Percentiles rank a stretch among this genome's conserved stretches.
phyloP scores from a whole-genome alignment of 2,888 invertebrate species.

The Drosophila suboccidentalis region DNA sequence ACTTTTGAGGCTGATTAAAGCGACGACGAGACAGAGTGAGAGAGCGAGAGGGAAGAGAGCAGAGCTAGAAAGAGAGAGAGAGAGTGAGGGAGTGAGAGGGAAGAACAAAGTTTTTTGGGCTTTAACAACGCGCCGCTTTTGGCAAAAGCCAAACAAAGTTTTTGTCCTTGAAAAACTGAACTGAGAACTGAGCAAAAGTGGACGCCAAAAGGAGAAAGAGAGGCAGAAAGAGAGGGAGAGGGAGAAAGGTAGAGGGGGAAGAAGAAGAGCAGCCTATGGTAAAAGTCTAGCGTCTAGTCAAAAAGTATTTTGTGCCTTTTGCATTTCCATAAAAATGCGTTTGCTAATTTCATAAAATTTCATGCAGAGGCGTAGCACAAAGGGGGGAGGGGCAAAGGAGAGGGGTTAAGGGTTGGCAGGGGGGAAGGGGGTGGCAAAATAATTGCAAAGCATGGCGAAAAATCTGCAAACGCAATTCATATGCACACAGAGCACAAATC shows the following conservation, averaged over 20 bases:
- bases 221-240: no score
- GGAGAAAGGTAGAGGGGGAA: not conserved
- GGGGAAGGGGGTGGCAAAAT: slow-evolving; percentile 53
- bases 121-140: slow-evolving; percentile 61
- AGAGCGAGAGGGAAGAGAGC: not conserved
- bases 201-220: not conserved
- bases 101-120: slow-evolving; percentile 66
- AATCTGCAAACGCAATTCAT: slow-evolving; percentile 62
- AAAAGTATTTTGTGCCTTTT: slow-evolving; percentile 54
- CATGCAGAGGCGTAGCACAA: slow-evolving; percentile 13
- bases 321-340: slow-evolving; percentile 74
- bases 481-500: slow-evolving; percentile 44
- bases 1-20: slow-evolving; percentile 58
- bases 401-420: not conserved
- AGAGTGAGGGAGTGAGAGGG: not conserved
- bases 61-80: not conserved
- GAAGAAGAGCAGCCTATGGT: slow-evolving; percentile 21
- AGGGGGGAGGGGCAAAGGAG: not conserved
- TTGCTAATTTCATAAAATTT: slow-evolving; percentile 77
- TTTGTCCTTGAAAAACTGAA: slow-evolving; percentile 70
- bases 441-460: slow-evolving; percentile 78
- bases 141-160: slow-evolving; percentile 69
- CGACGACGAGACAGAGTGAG: slow-evolving; percentile 19
- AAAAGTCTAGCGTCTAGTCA: slow-evolving; percentile 37
- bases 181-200: slow-evolving; percentile 43